Base-by-base conservation (phyloP, 2,888 invertebrate species). In the Hyppa rectilinea region DNA sequence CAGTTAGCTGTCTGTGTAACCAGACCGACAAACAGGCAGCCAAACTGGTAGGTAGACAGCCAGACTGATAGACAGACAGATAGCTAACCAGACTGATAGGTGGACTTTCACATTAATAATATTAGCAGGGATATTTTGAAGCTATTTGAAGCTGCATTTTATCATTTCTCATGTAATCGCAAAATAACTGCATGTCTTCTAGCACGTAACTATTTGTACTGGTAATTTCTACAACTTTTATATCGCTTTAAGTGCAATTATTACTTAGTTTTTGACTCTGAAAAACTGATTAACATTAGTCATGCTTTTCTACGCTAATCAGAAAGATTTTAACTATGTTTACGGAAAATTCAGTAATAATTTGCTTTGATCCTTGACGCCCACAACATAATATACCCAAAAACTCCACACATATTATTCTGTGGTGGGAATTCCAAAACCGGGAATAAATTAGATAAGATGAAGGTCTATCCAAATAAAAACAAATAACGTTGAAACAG, bases 401-500 rank as follows among this genome's bases (percentile, higher is more conserved):
- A 29, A 43, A 7, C 14, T 49, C 14, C 12, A 26, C 5, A n/a
- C 17, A 50, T 40, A 36, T 14, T 20, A 23, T 4, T 0, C 14
- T 36, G 20, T 47, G 14, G 6, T 26, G 7, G 14, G 12, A 23
- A 47, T 38, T 6, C 31, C 2, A 29, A 36, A 52, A 52, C n/a
- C n/a, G 17, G 29, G 12, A 58, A 45, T 49, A 23, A 36, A 29
- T 66, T 45, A 26, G 4, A 7, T 1, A 38, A 40, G 0, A 23
- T 23, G 3, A 0, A 6, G 9, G 23, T 23, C n/a, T 17, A 23
- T 6, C 14, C 2, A 4, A 53, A 71, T 55, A 49, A 60, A 53
- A 60, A 60, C 29, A 71, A 49, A 26, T 38, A 9, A 20, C 49
- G 3, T 60, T 50, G 31, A 45, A 55, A 29, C 7, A 34, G 26